phyloP scores from a whole-genome alignment of 2,888 invertebrate genomes.

The Drosophila trichaetosa region DNA sequence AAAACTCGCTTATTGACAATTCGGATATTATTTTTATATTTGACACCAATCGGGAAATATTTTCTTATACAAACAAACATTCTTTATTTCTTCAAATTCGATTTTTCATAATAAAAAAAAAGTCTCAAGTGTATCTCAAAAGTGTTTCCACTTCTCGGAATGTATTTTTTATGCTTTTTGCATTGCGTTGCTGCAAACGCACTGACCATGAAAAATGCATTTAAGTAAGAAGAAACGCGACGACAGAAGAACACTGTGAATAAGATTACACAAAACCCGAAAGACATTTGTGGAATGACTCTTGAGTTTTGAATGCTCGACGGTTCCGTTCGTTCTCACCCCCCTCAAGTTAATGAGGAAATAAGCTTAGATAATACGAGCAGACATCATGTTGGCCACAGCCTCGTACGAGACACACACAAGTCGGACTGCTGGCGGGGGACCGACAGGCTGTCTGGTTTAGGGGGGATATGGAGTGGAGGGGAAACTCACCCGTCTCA shows the following conservation, averaged over 20 bases:
- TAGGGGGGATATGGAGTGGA: neutral
- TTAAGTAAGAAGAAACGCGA: constrained; percentile 40
- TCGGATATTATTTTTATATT: neutral
- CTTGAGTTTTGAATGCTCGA: constrained; percentile 36
- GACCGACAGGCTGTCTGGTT: constrained; percentile 9
- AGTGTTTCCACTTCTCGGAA: neutral
- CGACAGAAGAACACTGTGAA: constrained; percentile 39
- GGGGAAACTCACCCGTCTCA: constrained; percentile 45
- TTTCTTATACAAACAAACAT: neutral
- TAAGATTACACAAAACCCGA: constrained; percentile 66
- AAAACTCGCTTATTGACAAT: neutral
- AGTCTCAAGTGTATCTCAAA: constrained; percentile 7
- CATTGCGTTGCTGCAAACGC: constrained; percentile 36
- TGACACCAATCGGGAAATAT: neutral
- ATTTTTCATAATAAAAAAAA: neutral
- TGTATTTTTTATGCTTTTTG: constrained; percentile 3
- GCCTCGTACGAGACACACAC: constrained; percentile 29
- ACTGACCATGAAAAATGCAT: constrained; percentile 74
- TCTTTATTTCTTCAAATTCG: neutral
- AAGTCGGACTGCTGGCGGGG: neutral
- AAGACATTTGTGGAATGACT: constrained; percentile 54
- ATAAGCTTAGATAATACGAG: constrained; percentile 77
- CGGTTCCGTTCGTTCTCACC: neutral
- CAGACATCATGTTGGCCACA: constrained; percentile 56
- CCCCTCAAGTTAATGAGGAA: constrained; percentile 69